phyloP scores from a whole-genome alignment of 2,113 vertebrate species.

The Columba janthina region DNA sequence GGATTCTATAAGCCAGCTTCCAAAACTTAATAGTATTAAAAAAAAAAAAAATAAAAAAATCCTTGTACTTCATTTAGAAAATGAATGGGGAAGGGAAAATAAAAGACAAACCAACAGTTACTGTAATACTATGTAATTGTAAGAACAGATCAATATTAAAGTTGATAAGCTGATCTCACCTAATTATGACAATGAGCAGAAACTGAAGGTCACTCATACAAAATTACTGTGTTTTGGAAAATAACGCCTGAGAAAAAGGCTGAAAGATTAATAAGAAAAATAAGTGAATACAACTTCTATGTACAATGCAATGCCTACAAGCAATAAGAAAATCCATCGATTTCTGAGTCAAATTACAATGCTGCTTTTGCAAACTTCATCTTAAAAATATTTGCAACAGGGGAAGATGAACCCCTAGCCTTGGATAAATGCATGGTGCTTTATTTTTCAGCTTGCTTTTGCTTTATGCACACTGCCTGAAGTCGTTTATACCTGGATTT shows the following conservation, averaged over 20 bases:
- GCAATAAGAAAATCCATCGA: fast-evolving
- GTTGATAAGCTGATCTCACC: background rate
- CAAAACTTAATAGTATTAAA: background rate
- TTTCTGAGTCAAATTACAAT: background rate
- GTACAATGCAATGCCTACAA: background rate
- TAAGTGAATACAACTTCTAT: background rate
- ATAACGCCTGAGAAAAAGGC: background rate
- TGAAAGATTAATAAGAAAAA: background rate
- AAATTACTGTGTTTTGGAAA: background rate
- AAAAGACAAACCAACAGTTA: background rate
- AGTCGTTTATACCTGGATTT: constrained; percentile 34
- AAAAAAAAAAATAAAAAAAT: background rate
- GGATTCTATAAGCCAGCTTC: background rate
- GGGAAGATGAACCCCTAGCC: background rate
- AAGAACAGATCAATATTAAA: background rate
- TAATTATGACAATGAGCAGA: background rate
- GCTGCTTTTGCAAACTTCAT: background rate
- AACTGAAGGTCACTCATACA: background rate
- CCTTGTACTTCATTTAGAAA: background rate
- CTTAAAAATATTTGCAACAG: background rate
- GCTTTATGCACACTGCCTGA: background rate
- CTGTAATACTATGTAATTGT: background rate
- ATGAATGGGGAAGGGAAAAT: background rate
- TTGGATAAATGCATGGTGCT: background rate
- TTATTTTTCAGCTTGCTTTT: background rate